phyloP scores from a whole-genome alignment of 1,140 invertebrate species.

The Zaprionus gabonicus region DNA sequence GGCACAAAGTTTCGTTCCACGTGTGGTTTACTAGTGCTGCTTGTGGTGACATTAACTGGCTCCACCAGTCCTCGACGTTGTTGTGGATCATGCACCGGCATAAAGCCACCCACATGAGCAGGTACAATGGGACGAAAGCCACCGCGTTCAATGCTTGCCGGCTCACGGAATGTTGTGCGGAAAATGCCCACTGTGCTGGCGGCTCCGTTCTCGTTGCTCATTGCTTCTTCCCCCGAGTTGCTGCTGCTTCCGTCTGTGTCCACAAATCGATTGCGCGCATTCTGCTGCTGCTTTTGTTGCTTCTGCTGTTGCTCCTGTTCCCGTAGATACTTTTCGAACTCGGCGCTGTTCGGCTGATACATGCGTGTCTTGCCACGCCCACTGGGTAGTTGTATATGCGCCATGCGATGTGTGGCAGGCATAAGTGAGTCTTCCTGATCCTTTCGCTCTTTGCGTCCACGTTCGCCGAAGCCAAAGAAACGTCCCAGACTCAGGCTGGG shows the following conservation, averaged over 20 bases:
- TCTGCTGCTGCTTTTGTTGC: conserved; percentile 45
- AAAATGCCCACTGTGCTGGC: conserved; percentile 70
- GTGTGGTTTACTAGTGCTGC: conserved; percentile 26
- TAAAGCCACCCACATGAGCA: conserved; percentile 89
- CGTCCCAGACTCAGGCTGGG: conserved; percentile 86
- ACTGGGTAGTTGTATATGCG: conserved; percentile 55
- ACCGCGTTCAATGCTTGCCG: conserved; percentile 88
- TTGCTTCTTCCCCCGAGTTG: conserved; percentile 80
- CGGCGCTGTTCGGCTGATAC: conserved; percentile 81
- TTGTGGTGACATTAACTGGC: conserved; percentile 57
- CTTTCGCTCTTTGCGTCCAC: conserved; percentile 72
- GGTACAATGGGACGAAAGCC: conserved; percentile 90
- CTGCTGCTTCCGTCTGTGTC: conserved; percentile 73
- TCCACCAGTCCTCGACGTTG: conserved; percentile 69
- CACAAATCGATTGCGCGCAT: conserved; percentile 58
- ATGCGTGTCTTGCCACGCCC: conserved; percentile 79
- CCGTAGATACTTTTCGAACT: conserved; percentile 81
- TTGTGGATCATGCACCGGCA: conserved; percentile 84
- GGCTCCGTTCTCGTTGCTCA: conserved; percentile 72
- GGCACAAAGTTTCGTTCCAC: conserved; percentile 64
- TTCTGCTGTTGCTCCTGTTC: conserved; percentile 55
- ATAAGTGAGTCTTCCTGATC: conserved; percentile 52
- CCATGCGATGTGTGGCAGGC: conserved; percentile 78
- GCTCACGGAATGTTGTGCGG: conserved; percentile 86
- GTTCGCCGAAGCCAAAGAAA: conserved; percentile 75